These are phyloP conservation scores for Damaliscus lunatus DNA, from an alignment of 2,113 vertebrate species.

Conservation along the genomic window DNA sequence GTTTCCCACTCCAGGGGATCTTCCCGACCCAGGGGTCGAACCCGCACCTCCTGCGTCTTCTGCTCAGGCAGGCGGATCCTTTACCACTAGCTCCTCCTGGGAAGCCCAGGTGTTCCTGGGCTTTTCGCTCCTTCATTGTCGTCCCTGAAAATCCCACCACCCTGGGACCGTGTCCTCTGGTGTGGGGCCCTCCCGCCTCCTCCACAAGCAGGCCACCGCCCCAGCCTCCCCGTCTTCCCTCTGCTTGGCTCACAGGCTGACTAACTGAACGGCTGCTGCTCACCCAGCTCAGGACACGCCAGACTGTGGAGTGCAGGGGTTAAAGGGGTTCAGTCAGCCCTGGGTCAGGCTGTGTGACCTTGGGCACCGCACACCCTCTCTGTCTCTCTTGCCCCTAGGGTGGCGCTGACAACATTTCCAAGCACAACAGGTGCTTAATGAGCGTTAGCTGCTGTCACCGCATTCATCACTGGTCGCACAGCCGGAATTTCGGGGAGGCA, in stretches of 20 bases:
- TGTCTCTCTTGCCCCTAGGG: slow-evolving; percentile 15
- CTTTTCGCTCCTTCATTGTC: not conserved
- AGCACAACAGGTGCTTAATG: slow-evolving; percentile 32
- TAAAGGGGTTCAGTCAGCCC: not conserved
- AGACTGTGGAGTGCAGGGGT: no score
- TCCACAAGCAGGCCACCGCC: not conserved
- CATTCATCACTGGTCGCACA: not conserved
- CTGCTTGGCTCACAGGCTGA: not conserved
- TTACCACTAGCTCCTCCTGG: not conserved
- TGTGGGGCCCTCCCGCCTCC: no score
- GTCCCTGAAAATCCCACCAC: not conserved
- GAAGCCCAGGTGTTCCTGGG: not conserved
- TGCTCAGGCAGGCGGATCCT: not conserved
- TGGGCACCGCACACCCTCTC: not conserved
- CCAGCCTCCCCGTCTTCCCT: not conserved
- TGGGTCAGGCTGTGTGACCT: not conserved
- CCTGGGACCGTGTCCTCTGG: fast-evolving
- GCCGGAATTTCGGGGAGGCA: not conserved
- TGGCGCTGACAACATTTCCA: not conserved
- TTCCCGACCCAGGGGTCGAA: not conserved
- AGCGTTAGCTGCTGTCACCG: not conserved
- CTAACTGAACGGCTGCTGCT: not conserved
- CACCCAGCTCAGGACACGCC: no score
- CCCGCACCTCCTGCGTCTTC: not conserved
- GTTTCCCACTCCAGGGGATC: not conserved